Evolutionary conservation across 2,113 vertebrate species (phyloP), one percentile per base, ranked within the genome.

Genomic region (Leptodactylus fuscus): DNA sequence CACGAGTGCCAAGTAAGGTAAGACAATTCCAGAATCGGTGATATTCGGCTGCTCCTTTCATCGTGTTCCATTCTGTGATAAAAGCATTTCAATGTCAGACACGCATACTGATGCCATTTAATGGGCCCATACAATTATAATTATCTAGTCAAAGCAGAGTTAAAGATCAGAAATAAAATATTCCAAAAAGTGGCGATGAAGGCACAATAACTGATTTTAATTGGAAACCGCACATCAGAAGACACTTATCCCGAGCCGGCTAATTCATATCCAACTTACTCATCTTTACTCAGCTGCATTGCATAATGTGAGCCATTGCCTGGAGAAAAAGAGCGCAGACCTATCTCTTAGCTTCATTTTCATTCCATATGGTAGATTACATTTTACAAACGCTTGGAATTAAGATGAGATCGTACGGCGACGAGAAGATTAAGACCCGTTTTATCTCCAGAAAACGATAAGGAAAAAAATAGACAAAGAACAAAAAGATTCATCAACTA

Each of bases 401-500:
- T 15, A 36, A 86, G 87, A 90, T 90, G 86, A 89, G 87, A 86
- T 91, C 87, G 32, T 90, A 88, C 91, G 91, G 86, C 71, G 89
- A 81, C 58, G 32, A 87, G 85, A 32, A 76, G 73, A 74, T 74
- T 73, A 44, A 46, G 46, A 74, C n/a, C 41, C 48, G 38, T 48
- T 46, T 67, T 48, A 44, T 74, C 24, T 74, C 71, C 11, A 48
- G 70, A 18, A 7, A 44, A 4, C 41, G 41, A 32, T 32, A 32
- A 13, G 46, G 46, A 49, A 11, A 51, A 51, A 51, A 48, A 48
- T 5, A 2, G 1, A 32, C 5, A 65, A 67, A 18, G 62, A 38
- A 36, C 7, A 11, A 22, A 38, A 69, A 69, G 15, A 69, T 38
- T 69, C 5, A 38, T 69, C 34, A 69, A 38, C 36, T 8, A 38